Conservation (phyloP, 1,140 invertebrate genomes). For the Microplitis mediator region DNA sequence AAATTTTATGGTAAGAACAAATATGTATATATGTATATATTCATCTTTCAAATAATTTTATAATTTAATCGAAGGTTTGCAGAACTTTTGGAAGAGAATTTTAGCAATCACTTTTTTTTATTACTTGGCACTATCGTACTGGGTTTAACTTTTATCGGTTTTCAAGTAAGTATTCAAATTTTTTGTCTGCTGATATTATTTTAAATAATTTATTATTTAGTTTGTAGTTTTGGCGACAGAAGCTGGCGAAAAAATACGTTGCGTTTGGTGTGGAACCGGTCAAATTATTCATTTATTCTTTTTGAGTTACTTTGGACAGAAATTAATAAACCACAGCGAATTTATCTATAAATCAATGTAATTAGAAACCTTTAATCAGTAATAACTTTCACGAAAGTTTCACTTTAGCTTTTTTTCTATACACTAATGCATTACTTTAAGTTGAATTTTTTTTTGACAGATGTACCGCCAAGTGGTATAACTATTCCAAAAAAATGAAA, state of each 20-base stretch:
- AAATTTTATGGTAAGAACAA: not conserved
- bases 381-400: too few species aligned
- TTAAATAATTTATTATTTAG: not conserved
- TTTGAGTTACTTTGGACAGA: conserved; percentile 22
- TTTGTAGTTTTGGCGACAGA: not conserved
- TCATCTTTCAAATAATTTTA: not conserved
- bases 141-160: too few species aligned
- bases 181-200: not conserved
- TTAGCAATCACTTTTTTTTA: too few species aligned
- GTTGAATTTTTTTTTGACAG: not conserved
- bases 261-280: not conserved
- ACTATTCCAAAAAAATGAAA: not conserved
- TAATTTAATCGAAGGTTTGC: too few species aligned
- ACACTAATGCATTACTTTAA: too few species aligned
- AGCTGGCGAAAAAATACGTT: not conserved
- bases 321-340: conserved; percentile 12
- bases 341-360: conserved; percentile 1
- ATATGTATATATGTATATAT: not conserved
- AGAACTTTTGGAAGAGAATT: too few species aligned
- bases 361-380: too few species aligned
- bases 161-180: not conserved
- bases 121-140: too few species aligned
- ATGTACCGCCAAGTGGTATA: not conserved
- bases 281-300: conserved; percentile 15
- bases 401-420: too few species aligned